These are phyloP conservation scores for Leptopilina clavipes DNA, from an alignment of 1,140 invertebrate species.

Conservation along the genomic window DNA sequence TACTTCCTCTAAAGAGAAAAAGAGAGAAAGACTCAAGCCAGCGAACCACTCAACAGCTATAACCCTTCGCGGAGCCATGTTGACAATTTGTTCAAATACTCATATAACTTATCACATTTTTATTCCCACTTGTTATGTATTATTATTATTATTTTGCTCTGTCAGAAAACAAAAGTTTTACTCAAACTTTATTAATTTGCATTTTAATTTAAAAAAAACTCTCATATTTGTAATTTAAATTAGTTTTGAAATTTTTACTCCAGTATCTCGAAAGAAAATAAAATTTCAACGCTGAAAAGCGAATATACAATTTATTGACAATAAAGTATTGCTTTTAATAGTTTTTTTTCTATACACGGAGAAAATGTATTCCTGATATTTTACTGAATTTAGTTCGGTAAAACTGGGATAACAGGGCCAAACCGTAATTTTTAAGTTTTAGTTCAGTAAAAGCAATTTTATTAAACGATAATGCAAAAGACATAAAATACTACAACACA, in stretches of 20 bases:
- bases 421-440: too few species aligned
- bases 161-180: not conserved
- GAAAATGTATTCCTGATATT: too few species aligned
- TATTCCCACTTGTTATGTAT: not conserved
- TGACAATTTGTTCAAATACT: conserved; percentile 2
- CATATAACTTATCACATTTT: not conserved
- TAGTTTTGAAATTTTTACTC: not conserved
- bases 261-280: too few species aligned
- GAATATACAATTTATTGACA: not conserved
- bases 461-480: too few species aligned
- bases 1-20: not conserved
- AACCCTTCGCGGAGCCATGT: not conserved
- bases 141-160: not conserved
- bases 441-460: too few species aligned
- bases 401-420: too few species aligned
- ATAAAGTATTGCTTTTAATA: not conserved
- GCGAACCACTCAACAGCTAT: not conserved
- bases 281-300: too few species aligned
- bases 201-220: not conserved
- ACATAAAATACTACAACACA: too few species aligned
- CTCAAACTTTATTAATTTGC: not conserved
- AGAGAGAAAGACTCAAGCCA: not conserved
- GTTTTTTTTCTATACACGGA: not conserved
- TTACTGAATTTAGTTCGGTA: too few species aligned
- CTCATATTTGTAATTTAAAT: too few species aligned